Evolutionary conservation across 2,888 invertebrate species (phyloP), one percentile per base, ranked within the genome.

Genomic region (Lathronympha strigana): DNA sequence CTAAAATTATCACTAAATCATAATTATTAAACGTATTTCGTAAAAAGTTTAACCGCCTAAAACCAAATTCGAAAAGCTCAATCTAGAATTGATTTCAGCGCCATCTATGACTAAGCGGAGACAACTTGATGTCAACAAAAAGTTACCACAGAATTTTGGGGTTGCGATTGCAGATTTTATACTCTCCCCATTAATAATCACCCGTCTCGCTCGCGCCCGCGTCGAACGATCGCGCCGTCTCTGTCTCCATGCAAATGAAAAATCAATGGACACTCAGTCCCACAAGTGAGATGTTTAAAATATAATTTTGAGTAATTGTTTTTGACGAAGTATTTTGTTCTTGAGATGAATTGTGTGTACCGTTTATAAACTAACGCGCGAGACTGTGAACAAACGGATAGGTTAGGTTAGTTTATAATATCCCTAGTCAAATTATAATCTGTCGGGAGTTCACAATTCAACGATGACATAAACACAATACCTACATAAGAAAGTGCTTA

Each of bases 221-320:
- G 33, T 23, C 43, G 25, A 36, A 57, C 0, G 6, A 25, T 69
- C 54, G 36, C 19, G 40, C 67, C 21, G 19, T 75, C 73, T 64
- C 70, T 57, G 31, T 68, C 61, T 38, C 49, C 69, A 74, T 74
- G 70, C 71, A 73, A 75, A 75, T 75, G 71, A 75, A 73, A 75
- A 75, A 75, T 75, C 75, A 73, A 75, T 73, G 73, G 62, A 57
- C 68, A 69, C 72, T 54, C 53, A 38, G 57, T 31, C 40, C 13
- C 54, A 40, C 57, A 45, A 57, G 70, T 68, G 70, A 66, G 68
- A 49, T 60, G 61, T 33, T 55, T 68, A 62, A 60, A 47, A 38
- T 58, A 51, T 51, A 51, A 57, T 38, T 38, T 55, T 49, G 61
- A 38, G 43, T 57, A 43, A 43, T 55, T 28, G n/a, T 43, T 55